Conservation (phyloP, 2,113 vertebrate genomes). For the Conger conger region DNA sequence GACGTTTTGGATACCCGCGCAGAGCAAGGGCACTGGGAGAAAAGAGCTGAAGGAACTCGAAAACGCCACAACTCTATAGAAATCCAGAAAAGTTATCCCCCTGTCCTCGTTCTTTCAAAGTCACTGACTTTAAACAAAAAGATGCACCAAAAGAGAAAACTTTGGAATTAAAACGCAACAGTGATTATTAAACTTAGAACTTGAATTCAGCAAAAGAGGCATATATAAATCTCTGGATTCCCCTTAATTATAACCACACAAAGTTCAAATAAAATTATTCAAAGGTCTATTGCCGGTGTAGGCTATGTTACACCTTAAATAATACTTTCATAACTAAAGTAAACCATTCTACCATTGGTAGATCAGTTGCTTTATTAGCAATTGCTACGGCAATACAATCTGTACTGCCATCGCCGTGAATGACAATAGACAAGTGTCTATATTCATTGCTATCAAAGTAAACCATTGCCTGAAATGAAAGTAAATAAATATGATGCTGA, state of each 20-base stretch:
- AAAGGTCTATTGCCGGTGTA: neutral
- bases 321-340: neutral
- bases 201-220: neutral
- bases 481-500: too few species aligned
- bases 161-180: neutral
- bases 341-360: too few species aligned
- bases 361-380: too few species aligned
- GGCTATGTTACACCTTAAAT: too few species aligned
- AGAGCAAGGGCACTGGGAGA: slow-evolving; percentile 1
- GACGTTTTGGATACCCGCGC: slow-evolving; percentile 61
- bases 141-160: neutral
- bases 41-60: slow-evolving; percentile 23
- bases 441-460: too few species aligned
- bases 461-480: too few species aligned
- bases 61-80: slow-evolving; percentile 12
- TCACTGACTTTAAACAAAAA: slow-evolving; percentile 16
- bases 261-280: neutral
- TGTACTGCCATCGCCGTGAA: too few species aligned
- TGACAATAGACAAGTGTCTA: too few species aligned
- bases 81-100: neutral
- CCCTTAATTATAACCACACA: neutral
- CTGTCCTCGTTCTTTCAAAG: neutral
- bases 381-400: too few species aligned
- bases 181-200: too few species aligned
- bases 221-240: neutral